Percentiles rank a stretch among this genome's conserved stretches.
phyloP scores from a whole-genome alignment of 2,797 vertebrate species.

The Lithobates pipiens region DNA sequence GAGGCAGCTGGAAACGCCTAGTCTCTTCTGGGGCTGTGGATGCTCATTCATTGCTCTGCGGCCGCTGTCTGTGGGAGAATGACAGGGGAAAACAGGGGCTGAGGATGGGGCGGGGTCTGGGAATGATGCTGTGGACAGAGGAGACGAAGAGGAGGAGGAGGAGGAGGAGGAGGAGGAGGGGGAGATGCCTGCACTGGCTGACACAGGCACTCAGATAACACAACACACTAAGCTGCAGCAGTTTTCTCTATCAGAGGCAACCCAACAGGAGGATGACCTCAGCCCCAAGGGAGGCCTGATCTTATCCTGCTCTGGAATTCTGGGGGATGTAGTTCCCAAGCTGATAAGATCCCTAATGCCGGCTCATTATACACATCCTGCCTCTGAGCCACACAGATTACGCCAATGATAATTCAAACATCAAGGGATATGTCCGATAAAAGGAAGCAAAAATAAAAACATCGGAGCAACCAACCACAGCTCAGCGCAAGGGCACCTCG shows the following conservation, averaged over 20 bases:
- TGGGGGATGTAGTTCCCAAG: constrained; percentile 75
- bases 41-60: constrained; percentile 72
- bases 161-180: constrained; percentile 64
- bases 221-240: constrained; percentile 38
- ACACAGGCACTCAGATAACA: constrained; percentile 3
- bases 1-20: constrained; percentile 55
- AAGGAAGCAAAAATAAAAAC: too few relatives aligned
- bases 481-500: too few relatives aligned
- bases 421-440: background rate
- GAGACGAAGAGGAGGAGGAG: constrained; percentile 62
- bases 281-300: constrained; percentile 46
- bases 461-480: too few relatives aligned
- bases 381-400: background rate
- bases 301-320: constrained; percentile 65
- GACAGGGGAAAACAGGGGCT: constrained; percentile 68
- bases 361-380: background rate
- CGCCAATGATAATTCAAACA: background rate
- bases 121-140: constrained; percentile 42
- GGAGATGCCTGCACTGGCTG: constrained; percentile 58
- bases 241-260: constrained; percentile 39
- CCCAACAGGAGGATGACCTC: constrained; percentile 60
- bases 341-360: constrained; percentile 66
- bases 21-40: constrained; percentile 57
- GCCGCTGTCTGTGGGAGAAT: constrained; percentile 64
- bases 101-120: constrained; percentile 67